Conservation (phyloP, 2,888 invertebrate species). For the Neoscelio sp. region DNA sequence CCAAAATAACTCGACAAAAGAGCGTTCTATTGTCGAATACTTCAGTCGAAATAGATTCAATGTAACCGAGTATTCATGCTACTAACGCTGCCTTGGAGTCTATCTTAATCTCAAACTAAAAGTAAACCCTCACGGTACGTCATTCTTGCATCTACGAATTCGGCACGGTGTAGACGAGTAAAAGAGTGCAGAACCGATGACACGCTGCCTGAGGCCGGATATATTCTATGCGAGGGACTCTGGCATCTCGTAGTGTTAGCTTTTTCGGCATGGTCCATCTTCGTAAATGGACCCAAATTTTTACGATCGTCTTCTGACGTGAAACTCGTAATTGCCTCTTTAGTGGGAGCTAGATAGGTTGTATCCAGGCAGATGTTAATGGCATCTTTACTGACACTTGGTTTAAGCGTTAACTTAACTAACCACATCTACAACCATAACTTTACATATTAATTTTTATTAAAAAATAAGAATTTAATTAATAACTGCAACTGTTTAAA, state of each 20-base stretch:
- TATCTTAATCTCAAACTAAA: conserved; percentile 66
- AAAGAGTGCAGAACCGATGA: conserved; percentile 78
- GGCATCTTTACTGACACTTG: conserved; percentile 49
- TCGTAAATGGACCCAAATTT: conserved; percentile 73
- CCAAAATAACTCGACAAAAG: too few species aligned
- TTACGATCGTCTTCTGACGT: conserved; percentile 79
- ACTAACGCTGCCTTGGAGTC: conserved; percentile 23
- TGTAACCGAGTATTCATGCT: too few species aligned
- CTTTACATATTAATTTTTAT: too few species aligned
- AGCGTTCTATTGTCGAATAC: too few species aligned
- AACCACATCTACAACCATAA: too few species aligned
- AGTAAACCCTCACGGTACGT: conserved; percentile 44
- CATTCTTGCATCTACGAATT: conserved; percentile 73
- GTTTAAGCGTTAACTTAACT: conserved; percentile 44
- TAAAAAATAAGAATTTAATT: too few species aligned
- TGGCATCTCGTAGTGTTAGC: conserved; percentile 64
- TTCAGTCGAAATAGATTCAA: too few species aligned
- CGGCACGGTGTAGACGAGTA: conserved; percentile 73
- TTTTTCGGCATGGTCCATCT: conserved; percentile 63
- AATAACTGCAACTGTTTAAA: too few species aligned
- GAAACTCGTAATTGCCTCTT: conserved; percentile 81
- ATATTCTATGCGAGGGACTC: conserved; percentile 70
- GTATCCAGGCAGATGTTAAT: conserved; percentile 59
- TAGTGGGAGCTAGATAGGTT: conserved; percentile 75
- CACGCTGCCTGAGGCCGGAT: conserved; percentile 77